These are phyloP conservation scores for Ganaspis brasiliensis DNA, from an alignment of 2,888 invertebrate species.

Conservation along the genomic window DNA sequence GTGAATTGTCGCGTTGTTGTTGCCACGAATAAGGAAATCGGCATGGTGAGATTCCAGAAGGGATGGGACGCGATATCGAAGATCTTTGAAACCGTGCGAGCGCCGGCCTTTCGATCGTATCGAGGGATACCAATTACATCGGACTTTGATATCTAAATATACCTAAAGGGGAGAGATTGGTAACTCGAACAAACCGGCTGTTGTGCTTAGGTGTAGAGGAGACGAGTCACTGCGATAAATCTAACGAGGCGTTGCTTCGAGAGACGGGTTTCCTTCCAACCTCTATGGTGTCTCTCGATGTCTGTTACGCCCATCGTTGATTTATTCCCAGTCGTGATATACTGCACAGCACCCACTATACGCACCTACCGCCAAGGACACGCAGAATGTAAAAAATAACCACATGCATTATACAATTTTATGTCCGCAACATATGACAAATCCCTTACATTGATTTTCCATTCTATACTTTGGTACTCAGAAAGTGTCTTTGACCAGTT, in stretches of 20 bases:
- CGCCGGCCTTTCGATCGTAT: conserved; percentile 28
- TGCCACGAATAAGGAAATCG: conserved; percentile 25
- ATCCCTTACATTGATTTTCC: neutral
- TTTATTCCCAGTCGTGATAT: conserved; percentile 72
- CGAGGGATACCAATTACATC: conserved; percentile 52
- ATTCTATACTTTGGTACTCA: neutral
- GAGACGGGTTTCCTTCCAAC: conserved; percentile 74
- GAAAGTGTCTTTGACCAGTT: neutral
- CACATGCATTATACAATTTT: neutral
- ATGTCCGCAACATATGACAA: neutral
- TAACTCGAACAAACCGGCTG: conserved; percentile 47
- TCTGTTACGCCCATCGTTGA: conserved; percentile 77
- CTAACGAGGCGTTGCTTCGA: conserved; percentile 72
- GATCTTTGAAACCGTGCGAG: conserved; percentile 31
- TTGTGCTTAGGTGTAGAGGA: conserved; percentile 47
- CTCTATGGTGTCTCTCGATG: conserved; percentile 77
- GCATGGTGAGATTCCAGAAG: conserved; percentile 14
- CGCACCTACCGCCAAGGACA: conserved; percentile 60
- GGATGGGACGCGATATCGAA: conserved; percentile 38
- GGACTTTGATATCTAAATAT: conserved; percentile 60
- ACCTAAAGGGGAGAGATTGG: conserved; percentile 49
- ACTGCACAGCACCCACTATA: conserved; percentile 65
- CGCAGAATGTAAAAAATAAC: conserved; percentile 57
- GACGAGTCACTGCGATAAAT: conserved; percentile 70
- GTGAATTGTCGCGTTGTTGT: conserved; percentile 30